phyloP scores from a whole-genome alignment of 1,140 invertebrate genomes.

The Saccostrea echinata region DNA sequence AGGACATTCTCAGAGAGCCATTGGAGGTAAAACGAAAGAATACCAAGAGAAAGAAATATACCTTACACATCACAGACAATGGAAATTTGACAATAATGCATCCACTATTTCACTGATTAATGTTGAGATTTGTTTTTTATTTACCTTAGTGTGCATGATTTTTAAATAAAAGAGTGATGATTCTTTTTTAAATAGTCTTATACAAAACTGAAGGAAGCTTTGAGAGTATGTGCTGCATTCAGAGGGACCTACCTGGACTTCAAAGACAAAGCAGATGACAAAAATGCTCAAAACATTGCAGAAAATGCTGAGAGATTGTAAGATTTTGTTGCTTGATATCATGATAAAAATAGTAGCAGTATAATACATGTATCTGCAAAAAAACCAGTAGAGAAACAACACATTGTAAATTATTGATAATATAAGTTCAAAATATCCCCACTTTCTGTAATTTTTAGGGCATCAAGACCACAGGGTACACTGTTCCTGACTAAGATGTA shows the following conservation, averaged over 20 bases:
- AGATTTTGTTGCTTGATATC: conserved; percentile 48
- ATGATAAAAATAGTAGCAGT: not conserved
- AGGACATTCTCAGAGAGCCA: conserved; percentile 78
- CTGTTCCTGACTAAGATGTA: conserved; percentile 77
- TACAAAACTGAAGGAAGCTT: conserved; percentile 78
- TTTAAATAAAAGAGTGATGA: not conserved
- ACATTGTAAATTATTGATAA: not conserved
- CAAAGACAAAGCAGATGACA: conserved; percentile 78
- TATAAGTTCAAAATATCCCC: not conserved
- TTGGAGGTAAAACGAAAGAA: conserved; percentile 66
- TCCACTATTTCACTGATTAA: no score
- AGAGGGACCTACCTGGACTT: conserved; percentile 79
- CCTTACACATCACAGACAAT: no score
- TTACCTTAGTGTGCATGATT: not conserved
- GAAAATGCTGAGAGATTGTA: conserved; percentile 79
- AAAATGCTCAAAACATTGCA: conserved; percentile 76
- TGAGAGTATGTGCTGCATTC: conserved; percentile 79
- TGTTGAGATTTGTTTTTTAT: no score
- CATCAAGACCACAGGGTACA: conserved; percentile 67
- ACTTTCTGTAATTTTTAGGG: conserved; percentile 24
- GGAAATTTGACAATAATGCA: no score
- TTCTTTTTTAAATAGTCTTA: conserved; percentile 73
- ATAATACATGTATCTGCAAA: no score
- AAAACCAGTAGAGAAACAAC: no score
- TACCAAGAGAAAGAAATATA: no score